Evolutionary conservation across 2,888 invertebrate species (phyloP).

Genomic region (Nasonovia ribisnigri): DNA sequence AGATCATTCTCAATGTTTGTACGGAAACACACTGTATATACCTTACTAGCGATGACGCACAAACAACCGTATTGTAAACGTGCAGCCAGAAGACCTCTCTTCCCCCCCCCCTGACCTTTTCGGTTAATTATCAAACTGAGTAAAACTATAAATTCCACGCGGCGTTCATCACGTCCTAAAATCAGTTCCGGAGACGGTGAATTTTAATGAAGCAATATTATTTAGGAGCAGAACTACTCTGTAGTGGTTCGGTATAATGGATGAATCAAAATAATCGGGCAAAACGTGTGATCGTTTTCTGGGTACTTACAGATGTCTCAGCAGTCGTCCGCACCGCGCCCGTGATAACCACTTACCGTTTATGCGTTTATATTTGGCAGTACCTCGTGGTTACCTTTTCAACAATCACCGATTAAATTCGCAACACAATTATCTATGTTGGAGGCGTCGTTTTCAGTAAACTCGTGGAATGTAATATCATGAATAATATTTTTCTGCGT

Average conservation of each 20-base stretch:
- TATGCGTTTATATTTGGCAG: neutral
- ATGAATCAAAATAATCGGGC: neutral
- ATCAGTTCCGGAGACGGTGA: neutral
- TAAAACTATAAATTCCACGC: neutral
- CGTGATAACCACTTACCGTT: neutral
- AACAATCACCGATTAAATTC: neutral
- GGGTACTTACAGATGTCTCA: neutral
- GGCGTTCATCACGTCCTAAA: neutral
- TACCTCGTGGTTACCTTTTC: neutral
- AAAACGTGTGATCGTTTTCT: neutral
- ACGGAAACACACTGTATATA: neutral
- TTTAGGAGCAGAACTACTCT: neutral
- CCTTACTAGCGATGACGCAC: neutral
- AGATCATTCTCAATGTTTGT: neutral
- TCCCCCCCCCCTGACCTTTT: neutral
- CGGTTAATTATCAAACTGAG: neutral
- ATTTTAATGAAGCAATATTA: neutral
- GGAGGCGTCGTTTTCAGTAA: too few relatives aligned
- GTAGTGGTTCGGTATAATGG: neutral
- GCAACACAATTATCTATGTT: too few relatives aligned
- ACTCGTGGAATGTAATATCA: too few relatives aligned
- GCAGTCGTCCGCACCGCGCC: neutral
- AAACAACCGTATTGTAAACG: neutral
- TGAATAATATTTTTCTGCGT: too few relatives aligned
- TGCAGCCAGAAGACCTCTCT: neutral